phyloP scores from a whole-genome alignment of 2,888 invertebrate genomes.

The Campaea margaritaria region DNA sequence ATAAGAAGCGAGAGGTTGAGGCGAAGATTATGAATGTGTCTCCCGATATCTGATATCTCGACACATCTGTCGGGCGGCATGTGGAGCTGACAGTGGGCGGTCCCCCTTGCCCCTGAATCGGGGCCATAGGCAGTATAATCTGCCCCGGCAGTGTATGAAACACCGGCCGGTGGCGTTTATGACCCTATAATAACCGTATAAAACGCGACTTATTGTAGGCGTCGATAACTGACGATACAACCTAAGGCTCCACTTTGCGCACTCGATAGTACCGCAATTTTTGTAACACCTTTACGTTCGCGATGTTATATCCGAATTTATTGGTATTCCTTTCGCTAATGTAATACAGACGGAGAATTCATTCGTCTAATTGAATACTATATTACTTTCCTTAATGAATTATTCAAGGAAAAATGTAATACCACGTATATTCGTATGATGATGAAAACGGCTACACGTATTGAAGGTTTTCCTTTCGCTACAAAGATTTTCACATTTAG shows the following conservation, averaged over 20 bases:
- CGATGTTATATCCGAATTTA: conserved; percentile 53
- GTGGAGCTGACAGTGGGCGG: conserved; percentile 79
- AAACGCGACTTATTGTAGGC: conserved; percentile 85
- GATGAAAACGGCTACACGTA: conserved; percentile 38
- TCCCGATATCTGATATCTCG: conserved; percentile 83
- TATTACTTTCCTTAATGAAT: conserved; percentile 45
- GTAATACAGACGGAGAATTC: conserved; percentile 47
- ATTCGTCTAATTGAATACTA: conserved; percentile 56
- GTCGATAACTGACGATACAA: conserved; percentile 82
- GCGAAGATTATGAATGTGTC: conserved; percentile 84
- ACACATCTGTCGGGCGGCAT: conserved; percentile 82
- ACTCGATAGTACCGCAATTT: conserved; percentile 56
- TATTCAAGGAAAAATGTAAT: conserved; percentile 40
- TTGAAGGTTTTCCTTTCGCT: conserved; percentile 46
- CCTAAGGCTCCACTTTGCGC: conserved; percentile 69
- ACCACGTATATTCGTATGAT: conserved; percentile 35
- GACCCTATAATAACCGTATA: conserved; percentile 85
- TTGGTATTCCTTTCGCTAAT: conserved; percentile 52
- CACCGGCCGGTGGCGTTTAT: conserved; percentile 84
- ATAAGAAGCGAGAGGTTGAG: conserved; percentile 78
- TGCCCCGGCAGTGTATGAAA: conserved; percentile 83
- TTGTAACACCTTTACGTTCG: conserved; percentile 55
- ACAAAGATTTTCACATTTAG: conserved; percentile 13
- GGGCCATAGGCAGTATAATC: conserved; percentile 80
- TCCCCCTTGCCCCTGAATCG: conserved; percentile 56